Conservation (phyloP, 2,113 vertebrate species). For the Varanus salvator region DNA sequence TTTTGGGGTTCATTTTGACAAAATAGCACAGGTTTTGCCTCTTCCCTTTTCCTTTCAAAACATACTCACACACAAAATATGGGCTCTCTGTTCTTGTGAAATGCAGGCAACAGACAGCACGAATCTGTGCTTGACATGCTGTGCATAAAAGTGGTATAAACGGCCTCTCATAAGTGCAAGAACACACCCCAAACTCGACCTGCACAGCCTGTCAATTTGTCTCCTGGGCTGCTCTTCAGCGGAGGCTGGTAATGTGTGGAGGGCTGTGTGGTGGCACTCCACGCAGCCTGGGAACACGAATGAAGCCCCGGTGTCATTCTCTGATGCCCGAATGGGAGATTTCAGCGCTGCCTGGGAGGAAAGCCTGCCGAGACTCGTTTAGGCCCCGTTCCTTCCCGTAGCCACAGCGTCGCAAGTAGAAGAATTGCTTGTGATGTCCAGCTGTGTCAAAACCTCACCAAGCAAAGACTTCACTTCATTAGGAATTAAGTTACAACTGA, state of each 20-base stretch:
- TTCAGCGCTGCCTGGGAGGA: conserved; percentile 61
- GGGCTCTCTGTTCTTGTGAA: background rate
- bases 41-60: conserved; percentile 17
- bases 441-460: conserved; percentile 70
- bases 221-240: background rate
- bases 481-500: conserved; percentile 63
- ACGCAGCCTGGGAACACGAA: conserved; percentile 22
- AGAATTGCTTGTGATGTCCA: conserved; percentile 61
- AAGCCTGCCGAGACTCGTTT: conserved; percentile 68
- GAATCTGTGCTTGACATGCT: background rate
- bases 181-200: conserved; percentile 14
- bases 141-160: background rate
- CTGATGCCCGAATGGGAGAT: conserved; percentile 44
- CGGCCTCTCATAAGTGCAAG: background rate
- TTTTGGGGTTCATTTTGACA: background rate
- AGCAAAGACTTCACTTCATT: conserved; percentile 74
- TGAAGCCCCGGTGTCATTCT: conserved; percentile 51
- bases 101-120: background rate
- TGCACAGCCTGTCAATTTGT: background rate
- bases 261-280: conserved; percentile 27
- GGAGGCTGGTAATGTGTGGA: conserved; percentile 7
- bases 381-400: conserved; percentile 47
- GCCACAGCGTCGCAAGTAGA: conserved; percentile 65
- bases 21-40: no score
- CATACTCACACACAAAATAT: background rate